phyloP scores from a whole-genome alignment of 2,888 invertebrate species.

The Xestia sexstrigata region DNA sequence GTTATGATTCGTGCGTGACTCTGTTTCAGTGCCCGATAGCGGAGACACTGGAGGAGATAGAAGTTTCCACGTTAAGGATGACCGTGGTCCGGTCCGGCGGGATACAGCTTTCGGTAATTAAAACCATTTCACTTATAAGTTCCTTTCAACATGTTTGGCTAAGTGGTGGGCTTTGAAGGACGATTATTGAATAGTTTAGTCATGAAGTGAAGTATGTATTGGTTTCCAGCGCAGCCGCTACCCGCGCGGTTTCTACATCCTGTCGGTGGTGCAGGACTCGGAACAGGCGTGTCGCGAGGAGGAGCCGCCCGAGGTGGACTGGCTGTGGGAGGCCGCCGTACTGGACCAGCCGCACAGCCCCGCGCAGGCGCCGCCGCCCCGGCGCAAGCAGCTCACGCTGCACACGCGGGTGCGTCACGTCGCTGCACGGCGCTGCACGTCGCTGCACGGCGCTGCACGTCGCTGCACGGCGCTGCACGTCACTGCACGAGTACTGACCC shows the following conservation, averaged over 20 bases:
- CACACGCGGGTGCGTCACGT: conserved; percentile 30
- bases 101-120: conserved; percentile 79
- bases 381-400: conserved; percentile 70
- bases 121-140: not conserved
- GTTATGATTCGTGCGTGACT: not conserved
- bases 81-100: conserved; percentile 83
- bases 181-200: not conserved
- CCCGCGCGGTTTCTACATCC: conserved; percentile 83
- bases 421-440: too few relatives aligned
- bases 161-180: not conserved
- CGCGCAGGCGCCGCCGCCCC: conserved; percentile 65
- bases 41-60: conserved; percentile 74
- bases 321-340: conserved; percentile 80
- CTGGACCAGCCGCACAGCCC: conserved; percentile 36
- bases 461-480: too few relatives aligned
- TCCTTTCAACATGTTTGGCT: not conserved
- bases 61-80: conserved; percentile 73
- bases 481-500: not conserved
- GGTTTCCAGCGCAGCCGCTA: conserved; percentile 74
- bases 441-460: too few relatives aligned
- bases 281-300: conserved; percentile 74
- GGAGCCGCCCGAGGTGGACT: conserved; percentile 66
- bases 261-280: conserved; percentile 72
- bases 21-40: conserved; percentile 83
- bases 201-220: not conserved